These are phyloP conservation scores for Camponotus pennsylvanicus DNA, from an alignment of 1,140 invertebrate species.

Conservation along the genomic window DNA sequence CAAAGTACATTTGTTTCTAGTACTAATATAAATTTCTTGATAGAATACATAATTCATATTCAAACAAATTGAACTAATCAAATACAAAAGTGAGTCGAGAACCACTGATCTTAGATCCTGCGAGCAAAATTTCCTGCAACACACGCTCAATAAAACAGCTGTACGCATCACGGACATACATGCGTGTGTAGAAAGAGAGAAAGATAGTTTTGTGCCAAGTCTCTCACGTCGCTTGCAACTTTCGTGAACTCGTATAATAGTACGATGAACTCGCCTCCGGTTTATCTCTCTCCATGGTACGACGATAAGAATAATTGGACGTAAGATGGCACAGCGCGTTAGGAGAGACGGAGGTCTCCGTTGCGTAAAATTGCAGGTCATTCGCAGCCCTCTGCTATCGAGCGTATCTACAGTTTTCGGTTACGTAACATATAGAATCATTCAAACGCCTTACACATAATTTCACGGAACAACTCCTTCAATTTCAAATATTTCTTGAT, in stretches of 20 bases:
- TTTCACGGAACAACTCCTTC: not conserved
- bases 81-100: slow-evolving; percentile 6
- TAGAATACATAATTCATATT: not conserved
- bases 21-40: not conserved
- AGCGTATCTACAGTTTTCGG: slow-evolving; percentile 46
- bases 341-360: slow-evolving; percentile 20
- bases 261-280: slow-evolving; percentile 61
- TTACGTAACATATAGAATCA: slow-evolving; percentile 28
- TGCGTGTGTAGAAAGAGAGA: not conserved
- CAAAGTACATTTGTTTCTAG: too few species aligned
- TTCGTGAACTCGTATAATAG: slow-evolving; percentile 69
- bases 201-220: slow-evolving; percentile 16
- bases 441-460: not conserved
- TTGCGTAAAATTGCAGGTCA: slow-evolving; percentile 60
- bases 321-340: slow-evolving; percentile 20
- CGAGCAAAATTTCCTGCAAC: slow-evolving; percentile 15
- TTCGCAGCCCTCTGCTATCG: slow-evolving; percentile 36
- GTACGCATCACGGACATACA: slow-evolving; percentile 9
- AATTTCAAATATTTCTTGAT: not conserved
- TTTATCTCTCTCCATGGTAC: slow-evolving; percentile 61
- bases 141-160: slow-evolving; percentile 21
- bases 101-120: slow-evolving; percentile 16
- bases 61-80: not conserved
- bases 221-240: slow-evolving; percentile 57
- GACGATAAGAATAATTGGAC: slow-evolving; percentile 63